Conservation (phyloP, 2,888 invertebrate genomes). For the Bugulina stolonifera region DNA sequence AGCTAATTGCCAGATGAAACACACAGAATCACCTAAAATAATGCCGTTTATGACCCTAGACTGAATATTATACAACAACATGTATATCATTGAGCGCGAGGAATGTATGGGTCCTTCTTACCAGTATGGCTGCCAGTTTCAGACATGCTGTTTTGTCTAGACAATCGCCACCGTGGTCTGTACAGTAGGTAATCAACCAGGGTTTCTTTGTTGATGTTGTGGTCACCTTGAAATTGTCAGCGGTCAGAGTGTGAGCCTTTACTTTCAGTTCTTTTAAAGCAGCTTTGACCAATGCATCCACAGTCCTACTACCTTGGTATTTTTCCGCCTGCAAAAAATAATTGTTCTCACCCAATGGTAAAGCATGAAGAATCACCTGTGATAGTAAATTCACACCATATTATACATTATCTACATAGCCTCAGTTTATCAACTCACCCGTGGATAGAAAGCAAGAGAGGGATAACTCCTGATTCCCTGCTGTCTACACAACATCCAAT, state of each 20-base stretch:
- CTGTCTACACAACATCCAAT: conserved; percentile 68
- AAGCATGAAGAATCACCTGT: no score
- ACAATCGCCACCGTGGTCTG: conserved; percentile 58
- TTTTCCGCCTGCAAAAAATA: conserved; percentile 58
- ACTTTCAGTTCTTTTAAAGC: conserved; percentile 60
- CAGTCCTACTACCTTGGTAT: conserved; percentile 61
- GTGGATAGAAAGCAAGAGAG: conserved; percentile 65
- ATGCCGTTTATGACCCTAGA: no score
- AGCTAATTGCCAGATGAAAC: no score
- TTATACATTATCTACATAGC: background rate
- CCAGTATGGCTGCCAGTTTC: conserved; percentile 70
- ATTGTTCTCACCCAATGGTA: no score
- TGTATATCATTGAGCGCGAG: no score
- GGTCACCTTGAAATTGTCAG: background rate
- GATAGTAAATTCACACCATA: no score
- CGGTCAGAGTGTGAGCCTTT: conserved; percentile 21
- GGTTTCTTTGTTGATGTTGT: conserved; percentile 40
- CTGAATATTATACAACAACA: no score
- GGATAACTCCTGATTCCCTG: conserved; percentile 72
- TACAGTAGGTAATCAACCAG: conserved; percentile 62
- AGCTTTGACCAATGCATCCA: conserved; percentile 61
- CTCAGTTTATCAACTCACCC: conserved; percentile 48
- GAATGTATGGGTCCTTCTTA: no score
- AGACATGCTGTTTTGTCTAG: conserved; percentile 58
- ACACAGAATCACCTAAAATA: no score